These are phyloP conservation scores for Cotesia congregata DNA, from an alignment of 2,888 invertebrate genomes.

Conservation along the genomic window DNA sequence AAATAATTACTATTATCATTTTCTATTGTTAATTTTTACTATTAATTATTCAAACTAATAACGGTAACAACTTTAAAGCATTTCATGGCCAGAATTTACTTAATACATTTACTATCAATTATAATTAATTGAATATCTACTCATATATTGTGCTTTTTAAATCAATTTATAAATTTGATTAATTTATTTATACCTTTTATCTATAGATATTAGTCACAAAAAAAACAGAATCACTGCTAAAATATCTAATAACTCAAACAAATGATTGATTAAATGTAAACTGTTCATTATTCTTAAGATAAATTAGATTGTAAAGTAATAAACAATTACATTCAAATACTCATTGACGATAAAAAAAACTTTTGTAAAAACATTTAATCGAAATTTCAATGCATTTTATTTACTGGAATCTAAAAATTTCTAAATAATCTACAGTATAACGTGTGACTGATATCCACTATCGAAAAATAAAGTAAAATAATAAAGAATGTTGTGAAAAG, in stretches of 20 bases:
- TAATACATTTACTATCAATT: not conserved
- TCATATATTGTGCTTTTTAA: not conserved
- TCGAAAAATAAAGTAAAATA: slow-evolving; percentile 20
- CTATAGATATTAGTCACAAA: not conserved
- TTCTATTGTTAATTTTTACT: not conserved
- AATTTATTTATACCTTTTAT: not conserved
- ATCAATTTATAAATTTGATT: not conserved
- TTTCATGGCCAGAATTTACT: not conserved
- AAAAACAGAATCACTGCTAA: not conserved
- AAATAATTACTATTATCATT: not conserved
- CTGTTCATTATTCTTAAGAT: not conserved
- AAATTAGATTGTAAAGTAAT: not conserved
- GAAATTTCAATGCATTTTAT: not conserved
- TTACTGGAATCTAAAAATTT: slow-evolving; percentile 37
- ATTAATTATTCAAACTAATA: not conserved
- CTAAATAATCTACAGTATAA: slow-evolving; percentile 8
- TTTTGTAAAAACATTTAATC: not conserved
- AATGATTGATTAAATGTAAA: not conserved
- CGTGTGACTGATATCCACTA: not conserved
- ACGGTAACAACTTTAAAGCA: not conserved
- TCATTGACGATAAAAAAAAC: not conserved
- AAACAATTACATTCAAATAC: not conserved
- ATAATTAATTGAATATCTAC: not conserved
- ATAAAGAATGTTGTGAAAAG: slow-evolving; percentile 14
- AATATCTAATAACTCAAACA: not conserved